Evolutionary conservation across 2,888 invertebrate species (phyloP).

Genomic region (Rutpela maculata): DNA sequence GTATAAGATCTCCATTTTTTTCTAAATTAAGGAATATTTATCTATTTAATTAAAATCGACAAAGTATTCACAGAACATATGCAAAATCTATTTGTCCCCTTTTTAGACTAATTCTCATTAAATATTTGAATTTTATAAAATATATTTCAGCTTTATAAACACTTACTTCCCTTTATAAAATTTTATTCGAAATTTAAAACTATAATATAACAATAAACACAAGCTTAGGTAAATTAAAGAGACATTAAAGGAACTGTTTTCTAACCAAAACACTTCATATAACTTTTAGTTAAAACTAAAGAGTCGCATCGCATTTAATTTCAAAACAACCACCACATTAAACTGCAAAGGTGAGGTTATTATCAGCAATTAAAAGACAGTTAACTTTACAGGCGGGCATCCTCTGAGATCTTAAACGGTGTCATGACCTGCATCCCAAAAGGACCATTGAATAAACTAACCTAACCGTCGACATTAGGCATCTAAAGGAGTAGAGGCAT

Average conservation of each 20-base stretch:
- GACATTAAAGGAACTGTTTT: neutral
- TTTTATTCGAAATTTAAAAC: too few relatives aligned
- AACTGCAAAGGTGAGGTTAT: conserved; percentile 37
- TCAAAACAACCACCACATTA: conserved; percentile 37
- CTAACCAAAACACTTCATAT: neutral
- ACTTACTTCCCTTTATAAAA: neutral
- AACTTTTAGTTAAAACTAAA: conserved; percentile 5
- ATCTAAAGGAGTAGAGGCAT: conserved; percentile 54
- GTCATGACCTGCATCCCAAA: conserved; percentile 62
- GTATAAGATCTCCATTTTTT: too few relatives aligned
- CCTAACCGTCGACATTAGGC: conserved; percentile 38
- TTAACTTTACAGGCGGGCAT: conserved; percentile 34
- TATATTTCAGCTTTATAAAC: neutral
- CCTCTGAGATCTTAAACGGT: conserved; percentile 59
- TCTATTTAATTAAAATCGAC: too few relatives aligned
- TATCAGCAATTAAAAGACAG: conserved; percentile 46
- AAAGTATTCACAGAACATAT: too few relatives aligned
- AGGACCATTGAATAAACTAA: conserved; percentile 54
- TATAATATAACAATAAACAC: neutral
- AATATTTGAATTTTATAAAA: too few relatives aligned
- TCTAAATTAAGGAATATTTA: too few relatives aligned
- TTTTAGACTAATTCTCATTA: too few relatives aligned
- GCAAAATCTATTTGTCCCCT: too few relatives aligned
- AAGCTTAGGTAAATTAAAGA: neutral
- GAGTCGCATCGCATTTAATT: conserved; percentile 26